A percentile compares a stretch with the other conserved stretches of the same genome.
phyloP scores from a whole-genome alignment of 2,888 invertebrate genomes.

The Phymatocera aterrima region DNA sequence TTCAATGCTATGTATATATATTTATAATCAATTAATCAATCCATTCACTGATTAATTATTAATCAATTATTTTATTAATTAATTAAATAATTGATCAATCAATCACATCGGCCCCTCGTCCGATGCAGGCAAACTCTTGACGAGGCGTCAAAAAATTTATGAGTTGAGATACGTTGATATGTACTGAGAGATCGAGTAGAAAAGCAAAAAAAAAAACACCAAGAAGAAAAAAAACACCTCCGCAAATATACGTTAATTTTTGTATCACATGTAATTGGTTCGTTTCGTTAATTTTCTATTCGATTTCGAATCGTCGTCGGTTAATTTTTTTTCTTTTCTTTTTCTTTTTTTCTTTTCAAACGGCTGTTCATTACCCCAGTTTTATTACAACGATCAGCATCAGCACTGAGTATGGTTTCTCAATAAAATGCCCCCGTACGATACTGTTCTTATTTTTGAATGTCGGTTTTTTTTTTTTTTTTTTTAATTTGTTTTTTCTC shows the following conservation, averaged over 20 bases:
- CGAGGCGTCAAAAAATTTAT: too few species aligned
- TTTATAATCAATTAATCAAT: background rate
- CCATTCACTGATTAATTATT: background rate
- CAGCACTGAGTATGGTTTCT: constrained; percentile 65
- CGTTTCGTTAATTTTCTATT: background rate
- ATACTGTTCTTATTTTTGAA: constrained; percentile 50
- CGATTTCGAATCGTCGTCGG: too few species aligned
- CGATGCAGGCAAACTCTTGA: too few species aligned
- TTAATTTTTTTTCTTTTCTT: background rate
- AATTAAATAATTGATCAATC: constrained; percentile 6
- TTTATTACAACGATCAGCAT: constrained; percentile 35
- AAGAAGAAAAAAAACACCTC: background rate
- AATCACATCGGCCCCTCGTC: background rate
- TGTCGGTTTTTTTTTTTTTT: constrained; percentile 39
- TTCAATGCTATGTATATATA: too few species aligned
- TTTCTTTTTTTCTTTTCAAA: background rate
- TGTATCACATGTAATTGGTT: background rate
- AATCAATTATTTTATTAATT: background rate
- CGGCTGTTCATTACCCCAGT: constrained; percentile 43
- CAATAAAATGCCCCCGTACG: constrained; percentile 74
- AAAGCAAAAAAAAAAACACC: background rate
- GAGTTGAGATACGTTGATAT: background rate
- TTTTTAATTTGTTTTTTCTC: background rate
- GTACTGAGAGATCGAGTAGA: background rate
- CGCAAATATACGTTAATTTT: background rate